Evolutionary conservation across 2,113 vertebrate genomes (phyloP).

Genomic region (Callithrix jacchus): DNA sequence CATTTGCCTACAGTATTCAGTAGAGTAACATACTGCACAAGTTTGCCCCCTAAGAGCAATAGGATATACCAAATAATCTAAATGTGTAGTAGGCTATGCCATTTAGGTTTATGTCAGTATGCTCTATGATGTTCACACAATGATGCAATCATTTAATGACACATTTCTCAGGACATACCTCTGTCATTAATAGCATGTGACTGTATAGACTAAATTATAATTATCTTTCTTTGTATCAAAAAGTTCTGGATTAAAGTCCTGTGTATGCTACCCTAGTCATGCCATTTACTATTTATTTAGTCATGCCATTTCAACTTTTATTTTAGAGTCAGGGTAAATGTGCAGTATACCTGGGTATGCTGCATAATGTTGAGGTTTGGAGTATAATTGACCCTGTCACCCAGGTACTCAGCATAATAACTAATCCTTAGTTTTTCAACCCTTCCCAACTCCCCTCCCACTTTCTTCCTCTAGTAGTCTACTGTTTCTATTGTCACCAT

Average conservation of each 20-base stretch:
- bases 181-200: background rate
- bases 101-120: background rate
- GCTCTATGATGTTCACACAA: background rate
- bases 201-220: background rate
- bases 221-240: background rate
- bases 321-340: too few relatives aligned
- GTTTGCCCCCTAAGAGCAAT: background rate
- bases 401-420: too few relatives aligned
- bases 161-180: background rate
- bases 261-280: background rate
- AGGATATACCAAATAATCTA: background rate
- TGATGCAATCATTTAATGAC: background rate
- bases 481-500: too few relatives aligned
- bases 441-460: too few relatives aligned
- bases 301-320: too few relatives aligned
- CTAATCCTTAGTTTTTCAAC: too few relatives aligned
- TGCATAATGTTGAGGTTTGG: too few relatives aligned
- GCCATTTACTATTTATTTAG: background rate
- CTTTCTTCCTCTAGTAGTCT: too few relatives aligned
- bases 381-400: too few relatives aligned
- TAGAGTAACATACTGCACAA: background rate
- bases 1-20: background rate
- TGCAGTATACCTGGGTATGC: too few relatives aligned
- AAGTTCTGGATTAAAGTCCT: background rate
- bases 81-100: background rate